Base-by-base conservation (phyloP, 2,888 invertebrate species). In the Petrophora chlorosata region DNA sequence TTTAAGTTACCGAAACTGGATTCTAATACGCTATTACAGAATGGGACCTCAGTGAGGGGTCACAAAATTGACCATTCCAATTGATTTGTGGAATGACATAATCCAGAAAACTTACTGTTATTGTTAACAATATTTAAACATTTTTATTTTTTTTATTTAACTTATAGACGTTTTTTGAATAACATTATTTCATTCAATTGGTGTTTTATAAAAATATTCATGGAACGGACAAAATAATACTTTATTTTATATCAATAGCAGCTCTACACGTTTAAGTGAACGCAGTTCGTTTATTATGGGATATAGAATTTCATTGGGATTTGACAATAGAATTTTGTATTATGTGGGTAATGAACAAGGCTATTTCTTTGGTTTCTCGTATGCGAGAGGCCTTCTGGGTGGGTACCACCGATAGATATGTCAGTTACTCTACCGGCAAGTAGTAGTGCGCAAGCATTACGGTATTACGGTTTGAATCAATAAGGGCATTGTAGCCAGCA, bases 41-140 rank as follows among this genome's bases (percentile, higher is more conserved):
- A 40, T 13, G 44, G 40, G 15, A 29, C 41, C 57, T 23, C 41
- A 44, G 53, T 47, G 53, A 54, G 56, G 50, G 50, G 56, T 54
- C 56, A 58, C 9, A n/a, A 14, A 47, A 32, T 32, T 14, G 38
- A 25, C 44, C 33, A 39, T 50, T 53, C 12, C 10, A 14, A 46
- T 43, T 58, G 60, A 61, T 58, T 58, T 58, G 60, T 61, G 38
- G 52, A 58, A 61, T 56, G 50, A 50, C 58, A 58, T 58, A 61
- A 58, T 61, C 49, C 48, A 50, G 32, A 56, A 56, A 50, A 52
- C 36, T 40, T 54, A 49, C 44, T 52, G 34, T 54, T 48, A 60
- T 58, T 57, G 53, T 43, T 46, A 49, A 48, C 49, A 58, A 56
- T 58, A 50, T 56, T 44, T 50, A 55, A 39, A 39, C 51, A 16